Conservation (phyloP, 2,113 vertebrate genomes). For the Spilogale gracilis region DNA sequence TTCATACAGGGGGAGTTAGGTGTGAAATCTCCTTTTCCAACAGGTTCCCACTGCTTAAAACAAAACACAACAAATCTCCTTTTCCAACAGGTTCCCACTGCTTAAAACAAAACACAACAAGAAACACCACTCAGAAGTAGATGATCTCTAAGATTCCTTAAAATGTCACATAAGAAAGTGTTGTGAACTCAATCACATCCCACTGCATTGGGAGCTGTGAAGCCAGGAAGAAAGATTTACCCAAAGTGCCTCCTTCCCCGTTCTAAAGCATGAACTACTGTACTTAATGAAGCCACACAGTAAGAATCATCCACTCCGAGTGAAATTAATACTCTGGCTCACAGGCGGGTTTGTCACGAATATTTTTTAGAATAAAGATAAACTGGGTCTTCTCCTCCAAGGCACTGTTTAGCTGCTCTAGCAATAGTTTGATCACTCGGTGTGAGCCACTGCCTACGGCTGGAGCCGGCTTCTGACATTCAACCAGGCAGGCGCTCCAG, state of each 20-base stretch:
- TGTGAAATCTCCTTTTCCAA: neutral
- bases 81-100: neutral
- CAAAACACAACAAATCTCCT: neutral
- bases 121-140: neutral
- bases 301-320: neutral
- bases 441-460: neutral
- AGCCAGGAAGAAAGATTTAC: neutral
- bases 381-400: neutral
- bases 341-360: neutral
- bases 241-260: neutral
- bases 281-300: neutral
- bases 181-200: neutral
- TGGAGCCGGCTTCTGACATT: neutral
- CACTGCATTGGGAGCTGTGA: neutral
- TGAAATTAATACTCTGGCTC: neutral
- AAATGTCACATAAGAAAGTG: neutral
- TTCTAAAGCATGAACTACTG: neutral
- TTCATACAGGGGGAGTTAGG: neutral
- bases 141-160: neutral
- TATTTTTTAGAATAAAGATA: neutral
- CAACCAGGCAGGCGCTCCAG: neutral
- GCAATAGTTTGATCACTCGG: neutral
- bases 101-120: neutral
- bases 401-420: neutral
- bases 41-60: neutral